phyloP scores from a whole-genome alignment of 2,888 invertebrate species.

The Blastobasis lacticolella region DNA sequence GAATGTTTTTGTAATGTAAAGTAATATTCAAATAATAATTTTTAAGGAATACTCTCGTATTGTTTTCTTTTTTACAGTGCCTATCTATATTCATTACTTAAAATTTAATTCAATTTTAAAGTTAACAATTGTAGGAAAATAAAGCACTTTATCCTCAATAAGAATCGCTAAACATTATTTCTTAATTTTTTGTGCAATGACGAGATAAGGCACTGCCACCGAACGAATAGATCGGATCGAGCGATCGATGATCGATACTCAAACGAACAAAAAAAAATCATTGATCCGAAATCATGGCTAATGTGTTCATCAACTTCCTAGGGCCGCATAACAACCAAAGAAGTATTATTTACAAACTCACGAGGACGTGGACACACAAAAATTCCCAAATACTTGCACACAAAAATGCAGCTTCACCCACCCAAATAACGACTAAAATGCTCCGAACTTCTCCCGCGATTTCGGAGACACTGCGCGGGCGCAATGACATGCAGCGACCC shows the following conservation, averaged over 20 bases:
- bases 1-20: background rate
- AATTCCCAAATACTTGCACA: slow-evolving; percentile 6
- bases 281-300: slow-evolving; percentile 56
- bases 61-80: background rate
- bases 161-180: background rate
- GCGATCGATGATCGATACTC: slow-evolving; percentile 4
- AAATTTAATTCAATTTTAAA: background rate
- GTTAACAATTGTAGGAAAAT: background rate
- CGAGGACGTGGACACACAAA: background rate
- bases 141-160: background rate
- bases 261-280: slow-evolving; percentile 20
- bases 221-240: background rate
- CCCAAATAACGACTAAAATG: too few species aligned
- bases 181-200: background rate
- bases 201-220: background rate
- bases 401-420: background rate
- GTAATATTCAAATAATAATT: background rate
- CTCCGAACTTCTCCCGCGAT: too few species aligned
- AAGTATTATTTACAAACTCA: slow-evolving; percentile 16
- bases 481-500: too few species aligned
- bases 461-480: too few species aligned
- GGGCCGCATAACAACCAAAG: slow-evolving; percentile 34
- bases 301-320: slow-evolving; percentile 56
- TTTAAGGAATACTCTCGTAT: background rate
- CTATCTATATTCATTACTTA: background rate